Evolutionary conservation across 2,113 vertebrate genomes (phyloP).

Genomic region (Larimichthys polyactis): DNA sequence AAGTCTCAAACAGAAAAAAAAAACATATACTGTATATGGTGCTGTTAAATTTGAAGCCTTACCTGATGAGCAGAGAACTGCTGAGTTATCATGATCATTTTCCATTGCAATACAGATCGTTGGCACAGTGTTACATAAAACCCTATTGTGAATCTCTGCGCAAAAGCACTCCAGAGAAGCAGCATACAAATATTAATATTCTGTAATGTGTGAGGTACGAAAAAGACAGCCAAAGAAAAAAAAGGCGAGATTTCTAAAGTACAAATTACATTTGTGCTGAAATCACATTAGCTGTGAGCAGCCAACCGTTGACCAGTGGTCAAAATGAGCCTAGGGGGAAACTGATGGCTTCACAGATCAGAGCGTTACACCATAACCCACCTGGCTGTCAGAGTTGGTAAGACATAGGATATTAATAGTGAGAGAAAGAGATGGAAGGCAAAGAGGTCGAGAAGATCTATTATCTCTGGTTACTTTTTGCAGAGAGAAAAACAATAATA

Average conservation of each 20-base stretch:
- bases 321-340: constrained; percentile 10
- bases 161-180: not conserved
- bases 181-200: constrained; percentile 8
- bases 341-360: constrained; percentile 45
- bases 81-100: constrained; percentile 30
- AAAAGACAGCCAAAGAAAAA: not conserved
- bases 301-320: constrained; percentile 5
- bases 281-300: constrained; percentile 29
- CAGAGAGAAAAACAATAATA: constrained; percentile 58
- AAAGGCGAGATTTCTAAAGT: not conserved
- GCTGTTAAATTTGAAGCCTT: constrained; percentile 7
- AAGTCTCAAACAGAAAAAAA: not conserved
- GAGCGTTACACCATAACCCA: constrained; percentile 38
- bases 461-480: constrained; percentile 60
- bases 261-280: constrained; percentile 11
- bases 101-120: constrained; percentile 43
- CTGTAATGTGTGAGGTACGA: not conserved
- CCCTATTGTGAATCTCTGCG: not conserved
- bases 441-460: constrained; percentile 30
- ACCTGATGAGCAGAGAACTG: constrained; percentile 20
- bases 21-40: not conserved
- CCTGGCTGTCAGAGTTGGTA: constrained; percentile 57
- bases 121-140: constrained; percentile 16
- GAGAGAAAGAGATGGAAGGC: constrained; percentile 27
- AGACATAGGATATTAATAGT: constrained; percentile 65